These are phyloP conservation scores for Hypolimnas misippus DNA, from an alignment of 2,888 invertebrate genomes.

Conservation along the genomic window DNA sequence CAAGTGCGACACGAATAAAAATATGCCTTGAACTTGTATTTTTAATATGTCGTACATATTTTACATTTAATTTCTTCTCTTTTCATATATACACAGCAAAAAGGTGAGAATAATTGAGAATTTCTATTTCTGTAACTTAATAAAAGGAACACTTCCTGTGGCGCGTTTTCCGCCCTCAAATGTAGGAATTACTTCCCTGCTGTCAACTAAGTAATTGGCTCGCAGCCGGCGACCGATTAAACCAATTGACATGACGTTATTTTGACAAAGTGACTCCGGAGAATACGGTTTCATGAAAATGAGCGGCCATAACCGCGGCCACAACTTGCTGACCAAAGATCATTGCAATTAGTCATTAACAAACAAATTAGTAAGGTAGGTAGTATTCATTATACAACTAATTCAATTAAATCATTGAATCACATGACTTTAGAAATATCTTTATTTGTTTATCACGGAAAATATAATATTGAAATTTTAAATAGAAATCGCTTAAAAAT, in stretches of 20 bases:
- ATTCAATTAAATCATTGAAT: background rate
- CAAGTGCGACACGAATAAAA: background rate
- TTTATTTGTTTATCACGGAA: too few relatives aligned
- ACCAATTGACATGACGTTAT: constrained; percentile 80
- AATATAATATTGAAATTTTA: too few relatives aligned
- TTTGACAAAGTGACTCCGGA: constrained; percentile 72
- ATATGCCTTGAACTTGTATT: too few relatives aligned
- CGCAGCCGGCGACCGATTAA: constrained; percentile 79
- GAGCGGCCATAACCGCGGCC: background rate
- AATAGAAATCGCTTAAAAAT: too few relatives aligned
- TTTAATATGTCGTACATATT: too few relatives aligned
- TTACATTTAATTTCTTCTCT: too few relatives aligned
- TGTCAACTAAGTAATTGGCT: constrained; percentile 82
- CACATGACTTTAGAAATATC: too few relatives aligned
- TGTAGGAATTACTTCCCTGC: constrained; percentile 82
- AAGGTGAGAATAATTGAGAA: constrained; percentile 16
- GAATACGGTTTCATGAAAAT: constrained; percentile 36
- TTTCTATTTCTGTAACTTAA: constrained; percentile 63
- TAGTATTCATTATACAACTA: background rate
- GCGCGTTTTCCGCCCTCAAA: constrained; percentile 80
- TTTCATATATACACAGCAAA: too few relatives aligned
- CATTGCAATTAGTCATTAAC: constrained; percentile 3
- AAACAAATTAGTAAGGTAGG: background rate
- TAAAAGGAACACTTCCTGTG: constrained; percentile 81
- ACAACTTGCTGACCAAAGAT: background rate